These are phyloP conservation scores for Gobiocypris rarus DNA, from an alignment of 2,113 vertebrate genomes.

Conservation along the genomic window DNA sequence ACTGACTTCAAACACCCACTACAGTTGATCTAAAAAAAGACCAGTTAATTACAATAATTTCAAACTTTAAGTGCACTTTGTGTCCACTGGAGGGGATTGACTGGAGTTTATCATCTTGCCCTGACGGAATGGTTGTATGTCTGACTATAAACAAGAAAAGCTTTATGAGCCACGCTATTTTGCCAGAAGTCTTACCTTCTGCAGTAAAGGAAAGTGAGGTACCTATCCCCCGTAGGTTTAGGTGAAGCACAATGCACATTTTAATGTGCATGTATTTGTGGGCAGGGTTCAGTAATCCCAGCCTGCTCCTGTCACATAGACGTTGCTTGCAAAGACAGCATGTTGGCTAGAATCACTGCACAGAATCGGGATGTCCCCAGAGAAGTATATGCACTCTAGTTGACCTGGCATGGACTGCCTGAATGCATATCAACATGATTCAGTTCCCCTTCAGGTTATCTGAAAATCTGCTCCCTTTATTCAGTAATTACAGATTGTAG, in stretches of 20 bases:
- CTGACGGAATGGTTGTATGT: neutral
- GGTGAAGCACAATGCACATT: constrained; percentile 54
- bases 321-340: constrained; percentile 68
- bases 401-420: constrained; percentile 51
- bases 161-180: neutral
- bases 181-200: neutral
- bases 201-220: neutral
- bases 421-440: constrained; percentile 47
- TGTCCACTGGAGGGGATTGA: no score
- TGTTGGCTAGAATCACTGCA: constrained; percentile 57
- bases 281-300: constrained; percentile 65
- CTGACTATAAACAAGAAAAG: neutral
- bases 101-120: no score
- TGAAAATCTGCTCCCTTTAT: neutral
- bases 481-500: constrained; percentile 23
- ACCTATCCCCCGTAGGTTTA: constrained; percentile 55
- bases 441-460: constrained; percentile 23
- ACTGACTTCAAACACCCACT: neutral
- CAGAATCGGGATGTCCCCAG: constrained; percentile 42
- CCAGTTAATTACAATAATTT: neutral
- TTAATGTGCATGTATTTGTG: constrained; percentile 59
- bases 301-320: constrained; percentile 49
- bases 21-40: neutral
- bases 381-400: constrained; percentile 49
- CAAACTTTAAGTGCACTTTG: neutral